Percentiles rank a stretch among this genome's conserved stretches.
Evolutionary conservation across 2,797 vertebrate species (phyloP).

Genomic region (Psittacula derbiana): DNA sequence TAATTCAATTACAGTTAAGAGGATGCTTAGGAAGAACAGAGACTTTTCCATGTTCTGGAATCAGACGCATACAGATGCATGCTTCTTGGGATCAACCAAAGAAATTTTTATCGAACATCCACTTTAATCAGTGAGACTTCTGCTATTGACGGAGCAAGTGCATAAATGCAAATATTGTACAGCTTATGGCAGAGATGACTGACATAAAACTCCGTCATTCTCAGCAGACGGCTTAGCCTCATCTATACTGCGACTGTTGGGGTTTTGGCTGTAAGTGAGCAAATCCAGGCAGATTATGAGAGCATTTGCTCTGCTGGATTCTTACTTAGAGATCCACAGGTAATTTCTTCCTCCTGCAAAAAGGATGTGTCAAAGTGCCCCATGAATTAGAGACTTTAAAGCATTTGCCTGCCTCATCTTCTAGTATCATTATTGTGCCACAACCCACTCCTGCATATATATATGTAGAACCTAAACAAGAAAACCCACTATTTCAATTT

Average conservation of each 20-base stretch:
- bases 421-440: neutral
- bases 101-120: neutral
- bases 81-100: neutral
- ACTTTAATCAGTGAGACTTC: neutral
- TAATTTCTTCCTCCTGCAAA: neutral
- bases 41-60: neutral
- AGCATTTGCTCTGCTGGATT: neutral
- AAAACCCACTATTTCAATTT: neutral
- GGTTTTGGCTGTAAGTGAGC: neutral
- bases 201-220: neutral
- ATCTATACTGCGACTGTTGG: neutral
- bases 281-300: neutral
- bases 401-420: neutral
- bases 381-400: neutral
- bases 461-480: neutral
- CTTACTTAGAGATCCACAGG: neutral
- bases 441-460: neutral
- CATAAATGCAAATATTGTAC: neutral
- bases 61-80: no score
- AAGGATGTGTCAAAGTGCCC: neutral
- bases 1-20: neutral
- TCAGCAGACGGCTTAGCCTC: neutral
- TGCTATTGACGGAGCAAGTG: neutral
- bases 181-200: neutral
- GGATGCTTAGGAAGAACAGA: neutral